Percentiles rank a stretch among this genome's conserved stretches.
phyloP scores from a whole-genome alignment of 2,797 vertebrate species.

The Zalophus californianus region DNA sequence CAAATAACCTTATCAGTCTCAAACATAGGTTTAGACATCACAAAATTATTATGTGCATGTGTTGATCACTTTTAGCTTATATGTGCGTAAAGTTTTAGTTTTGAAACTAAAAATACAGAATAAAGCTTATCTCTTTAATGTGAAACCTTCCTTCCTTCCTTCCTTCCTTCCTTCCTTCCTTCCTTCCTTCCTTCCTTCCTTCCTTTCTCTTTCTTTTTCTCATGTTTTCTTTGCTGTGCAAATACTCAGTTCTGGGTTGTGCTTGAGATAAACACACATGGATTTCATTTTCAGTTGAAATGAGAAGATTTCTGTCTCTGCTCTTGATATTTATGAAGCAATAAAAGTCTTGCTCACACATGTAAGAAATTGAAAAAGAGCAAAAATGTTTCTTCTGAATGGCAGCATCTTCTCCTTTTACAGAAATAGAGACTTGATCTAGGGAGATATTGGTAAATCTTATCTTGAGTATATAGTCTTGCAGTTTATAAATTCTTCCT shows the following conservation, averaged over 20 bases:
- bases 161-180: neutral
- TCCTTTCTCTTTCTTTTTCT: neutral
- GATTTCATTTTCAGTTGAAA: constrained; percentile 30
- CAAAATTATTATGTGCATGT: neutral
- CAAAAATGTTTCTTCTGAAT: neutral
- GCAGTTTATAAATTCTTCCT: neutral
- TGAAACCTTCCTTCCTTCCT: neutral
- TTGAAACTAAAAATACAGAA: neutral
- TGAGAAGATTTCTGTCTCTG: neutral
- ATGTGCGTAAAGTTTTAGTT: neutral
- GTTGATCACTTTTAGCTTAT: neutral
- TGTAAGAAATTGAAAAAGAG: neutral
- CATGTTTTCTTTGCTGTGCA: neutral
- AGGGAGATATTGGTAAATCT: neutral
- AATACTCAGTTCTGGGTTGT: neutral
- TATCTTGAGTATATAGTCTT: neutral
- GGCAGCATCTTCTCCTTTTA: neutral
- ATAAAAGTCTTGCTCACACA: constrained; percentile 29
- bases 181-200: neutral
- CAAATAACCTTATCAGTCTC: neutral
- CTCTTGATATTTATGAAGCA: neutral
- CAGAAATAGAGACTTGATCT: neutral
- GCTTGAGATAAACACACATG: constrained; percentile 29
- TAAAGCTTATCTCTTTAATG: neutral
- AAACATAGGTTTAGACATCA: neutral